phyloP scores from a whole-genome alignment of 2,888 invertebrate genomes.

The Oscheius onirici region DNA sequence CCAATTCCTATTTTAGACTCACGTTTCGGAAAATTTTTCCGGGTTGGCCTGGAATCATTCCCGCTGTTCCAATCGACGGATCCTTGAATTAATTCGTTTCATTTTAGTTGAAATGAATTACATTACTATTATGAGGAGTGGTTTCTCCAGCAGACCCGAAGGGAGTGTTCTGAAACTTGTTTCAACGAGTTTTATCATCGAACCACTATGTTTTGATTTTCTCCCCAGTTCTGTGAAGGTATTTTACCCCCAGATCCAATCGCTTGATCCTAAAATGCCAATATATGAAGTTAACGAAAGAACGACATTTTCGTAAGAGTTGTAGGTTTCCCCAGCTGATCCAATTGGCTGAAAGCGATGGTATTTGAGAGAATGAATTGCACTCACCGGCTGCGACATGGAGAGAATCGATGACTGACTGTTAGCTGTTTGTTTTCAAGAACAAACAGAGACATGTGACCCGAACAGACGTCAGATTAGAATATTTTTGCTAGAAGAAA shows the following conservation, averaged over 20 bases:
- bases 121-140: background rate
- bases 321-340: background rate
- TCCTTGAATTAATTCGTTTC: background rate
- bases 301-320: background rate
- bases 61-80: slow-evolving; percentile 17
- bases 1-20: too few relatives aligned
- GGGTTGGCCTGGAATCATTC: slow-evolving; percentile 8
- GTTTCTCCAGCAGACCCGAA: slow-evolving; percentile 8
- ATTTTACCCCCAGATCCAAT: background rate
- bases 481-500: too few relatives aligned
- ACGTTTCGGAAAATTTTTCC: background rate
- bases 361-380: background rate
- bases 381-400: slow-evolving; percentile 4
- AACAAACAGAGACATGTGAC: slow-evolving; percentile 1
- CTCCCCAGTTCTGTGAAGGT: background rate
- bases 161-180: background rate
- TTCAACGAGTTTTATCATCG: background rate
- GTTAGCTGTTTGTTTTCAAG: background rate
- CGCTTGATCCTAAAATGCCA: background rate
- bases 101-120: background rate
- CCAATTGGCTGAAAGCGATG: background rate
- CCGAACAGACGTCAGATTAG: too few relatives aligned
- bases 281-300: background rate
- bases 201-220: background rate
- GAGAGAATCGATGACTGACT: background rate